phyloP scores from a whole-genome alignment of 2,888 invertebrate genomes.

The Epinotia nisella region DNA sequence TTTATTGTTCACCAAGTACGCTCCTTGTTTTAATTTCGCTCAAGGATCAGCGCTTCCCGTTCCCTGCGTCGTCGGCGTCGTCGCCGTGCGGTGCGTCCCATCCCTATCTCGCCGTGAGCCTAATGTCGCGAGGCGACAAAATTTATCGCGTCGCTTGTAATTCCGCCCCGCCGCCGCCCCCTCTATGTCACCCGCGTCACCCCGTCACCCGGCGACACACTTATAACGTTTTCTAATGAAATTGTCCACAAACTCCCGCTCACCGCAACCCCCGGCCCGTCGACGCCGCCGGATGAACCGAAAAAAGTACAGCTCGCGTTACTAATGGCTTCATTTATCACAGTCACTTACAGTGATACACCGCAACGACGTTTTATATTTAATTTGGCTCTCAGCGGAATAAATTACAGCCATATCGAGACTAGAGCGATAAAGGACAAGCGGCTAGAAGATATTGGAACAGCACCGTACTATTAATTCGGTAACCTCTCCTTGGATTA shows the following conservation, averaged over 20 bases:
- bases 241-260: conserved; percentile 82
- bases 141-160: conserved; percentile 83
- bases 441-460: conserved; percentile 74
- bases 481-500: conserved; percentile 77
- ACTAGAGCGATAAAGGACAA: conserved; percentile 76
- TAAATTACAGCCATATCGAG: conserved; percentile 82
- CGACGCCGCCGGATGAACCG: conserved; percentile 82
- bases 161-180: conserved; percentile 70
- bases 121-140: conserved; percentile 79
- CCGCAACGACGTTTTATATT: conserved; percentile 84
- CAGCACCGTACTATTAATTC: conserved; percentile 73
- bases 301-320: conserved; percentile 84
- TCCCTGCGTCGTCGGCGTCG: conserved; percentile 54
- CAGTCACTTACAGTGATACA: conserved; percentile 85
- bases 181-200: conserved; percentile 67
- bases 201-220: conserved; percentile 79
- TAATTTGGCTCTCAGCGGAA: conserved; percentile 82
- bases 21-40: conserved; percentile 80
- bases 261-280: conserved; percentile 76
- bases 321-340: conserved; percentile 85
- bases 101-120: conserved; percentile 73
- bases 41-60: conserved; percentile 72
- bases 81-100: conserved; percentile 52
- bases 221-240: conserved; percentile 84
- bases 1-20: conserved; percentile 77